Conservation (phyloP, 2,888 invertebrate species). For the Lagria hirta region DNA sequence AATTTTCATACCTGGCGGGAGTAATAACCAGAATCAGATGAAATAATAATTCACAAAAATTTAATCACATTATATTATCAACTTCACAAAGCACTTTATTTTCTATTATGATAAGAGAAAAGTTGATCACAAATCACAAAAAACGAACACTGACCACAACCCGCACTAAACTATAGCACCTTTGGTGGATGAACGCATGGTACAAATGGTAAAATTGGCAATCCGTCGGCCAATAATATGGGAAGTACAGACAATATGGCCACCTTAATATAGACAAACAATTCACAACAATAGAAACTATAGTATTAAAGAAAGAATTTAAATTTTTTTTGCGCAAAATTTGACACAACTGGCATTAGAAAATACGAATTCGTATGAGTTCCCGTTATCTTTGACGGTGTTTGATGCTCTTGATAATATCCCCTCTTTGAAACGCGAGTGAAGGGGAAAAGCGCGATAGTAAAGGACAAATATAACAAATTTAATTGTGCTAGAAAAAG, state of each 20-base stretch:
- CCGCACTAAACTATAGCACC: slow-evolving; percentile 2
- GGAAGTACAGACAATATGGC: slow-evolving; percentile 16
- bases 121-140: slow-evolving; percentile 6
- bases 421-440: slow-evolving; percentile 13
- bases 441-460: slow-evolving; percentile 18
- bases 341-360: slow-evolving; percentile 4
- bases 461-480: slow-evolving; percentile 1
- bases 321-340: no score
- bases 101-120: neutral
- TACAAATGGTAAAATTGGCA: slow-evolving; percentile 4
- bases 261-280: slow-evolving; percentile 13
- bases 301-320: no score
- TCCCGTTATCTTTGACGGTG: slow-evolving; percentile 20
- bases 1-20: slow-evolving; percentile 17
- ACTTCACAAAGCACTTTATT: neutral
- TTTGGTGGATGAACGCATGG: slow-evolving; percentile 11
- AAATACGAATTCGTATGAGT: slow-evolving; percentile 11
- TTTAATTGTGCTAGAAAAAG: slow-evolving; percentile 3
- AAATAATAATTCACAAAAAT: no score
- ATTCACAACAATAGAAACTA: neutral
- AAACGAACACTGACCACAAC: slow-evolving; percentile 7
- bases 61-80: slow-evolving; percentile 14
- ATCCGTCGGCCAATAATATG: slow-evolving; percentile 5
- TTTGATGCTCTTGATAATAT: slow-evolving; percentile 18
- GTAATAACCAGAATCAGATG: neutral